A percentile compares a stretch with the other conserved stretches of the same genome.
phyloP scores from a whole-genome alignment of 2,113 vertebrate genomes.

The Forbesichthys papilliferus region DNA sequence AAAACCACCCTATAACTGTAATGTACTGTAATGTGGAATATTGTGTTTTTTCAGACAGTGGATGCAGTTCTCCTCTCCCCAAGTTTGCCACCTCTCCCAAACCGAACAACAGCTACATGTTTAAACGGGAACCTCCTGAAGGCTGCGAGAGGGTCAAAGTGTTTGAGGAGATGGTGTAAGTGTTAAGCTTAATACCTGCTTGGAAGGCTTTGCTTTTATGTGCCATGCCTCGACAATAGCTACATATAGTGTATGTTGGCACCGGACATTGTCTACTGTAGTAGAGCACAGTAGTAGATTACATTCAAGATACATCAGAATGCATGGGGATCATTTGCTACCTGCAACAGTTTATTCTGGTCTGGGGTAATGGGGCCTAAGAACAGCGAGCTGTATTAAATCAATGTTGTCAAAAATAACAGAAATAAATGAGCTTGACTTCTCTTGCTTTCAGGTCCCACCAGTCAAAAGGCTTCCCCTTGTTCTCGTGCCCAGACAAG shows the following conservation, averaged over 20 bases:
- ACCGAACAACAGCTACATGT: conserved; percentile 99
- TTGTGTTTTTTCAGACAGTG: conserved; percentile 86
- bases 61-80: conserved; percentile 94
- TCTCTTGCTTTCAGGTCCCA: conserved; percentile 80
- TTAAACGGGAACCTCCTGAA: conserved; percentile 98
- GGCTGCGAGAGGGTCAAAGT: conserved; percentile 98
- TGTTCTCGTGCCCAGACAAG: conserved; percentile 97
- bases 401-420: conserved; percentile 7
- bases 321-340: too few relatives aligned
- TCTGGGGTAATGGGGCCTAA: too few relatives aligned
- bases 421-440: neutral
- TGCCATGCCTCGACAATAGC: too few relatives aligned
- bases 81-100: conserved; percentile 97
- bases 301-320: too few relatives aligned
- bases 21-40: neutral
- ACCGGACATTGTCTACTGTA: too few relatives aligned
- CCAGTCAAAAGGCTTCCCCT: conserved; percentile 88
- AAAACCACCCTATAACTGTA: neutral
- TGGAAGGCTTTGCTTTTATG: neutral
- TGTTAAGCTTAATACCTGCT: conserved; percentile 35
- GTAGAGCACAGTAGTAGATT: too few relatives aligned
- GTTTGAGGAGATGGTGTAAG: conserved; percentile 97
- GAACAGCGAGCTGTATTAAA: neutral
- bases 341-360: too few relatives aligned
- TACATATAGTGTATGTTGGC: too few relatives aligned